Percentiles rank a stretch among this genome's conserved stretches.
phyloP scores from a whole-genome alignment of 2,113 vertebrate species.

The Sander vitreus region DNA sequence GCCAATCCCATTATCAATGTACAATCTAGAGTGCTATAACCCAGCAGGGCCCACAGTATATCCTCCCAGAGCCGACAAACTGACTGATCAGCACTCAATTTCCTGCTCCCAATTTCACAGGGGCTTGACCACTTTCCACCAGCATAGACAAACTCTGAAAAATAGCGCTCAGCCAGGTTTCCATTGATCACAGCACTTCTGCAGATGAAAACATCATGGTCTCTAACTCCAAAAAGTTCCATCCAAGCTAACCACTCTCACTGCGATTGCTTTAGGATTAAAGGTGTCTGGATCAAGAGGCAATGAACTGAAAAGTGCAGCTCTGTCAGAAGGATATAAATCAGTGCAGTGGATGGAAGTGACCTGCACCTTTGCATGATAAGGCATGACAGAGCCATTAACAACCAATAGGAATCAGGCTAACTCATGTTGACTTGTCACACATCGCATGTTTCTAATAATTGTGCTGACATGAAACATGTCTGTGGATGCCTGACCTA shows the following conservation, averaged over 20 bases:
- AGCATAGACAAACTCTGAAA: conserved; percentile 6
- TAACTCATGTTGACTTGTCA: conserved; percentile 16
- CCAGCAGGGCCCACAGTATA: not conserved
- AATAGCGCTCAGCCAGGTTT: conserved; percentile 28
- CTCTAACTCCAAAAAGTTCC: conserved; percentile 21
- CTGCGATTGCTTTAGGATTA: not conserved
- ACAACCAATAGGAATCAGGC: conserved; percentile 21
- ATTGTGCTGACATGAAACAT: conserved; percentile 33
- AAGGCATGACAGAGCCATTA: conserved; percentile 25
- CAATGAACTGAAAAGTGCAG: conserved; percentile 34
- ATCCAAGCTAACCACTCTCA: not conserved
- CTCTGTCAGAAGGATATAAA: conserved; percentile 28
- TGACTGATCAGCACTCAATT: conserved; percentile 37
- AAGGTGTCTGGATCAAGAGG: conserved; percentile 3
- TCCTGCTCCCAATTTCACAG: conserved; percentile 71
- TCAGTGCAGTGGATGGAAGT: conserved; percentile 16
- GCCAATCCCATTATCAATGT: not conserved
- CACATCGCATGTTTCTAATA: conserved; percentile 33
- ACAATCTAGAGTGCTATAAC: not conserved
- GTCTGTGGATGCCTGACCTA: conserved; percentile 7
- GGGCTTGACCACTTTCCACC: conserved; percentile 36
- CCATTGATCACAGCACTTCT: conserved; percentile 37
- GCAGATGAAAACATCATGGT: conserved; percentile 49
- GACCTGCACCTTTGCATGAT: conserved; percentile 30
- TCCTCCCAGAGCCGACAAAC: not conserved